Evolutionary conservation across 2,113 vertebrate genomes (phyloP), one percentile per base, ranked within the genome.

Genomic region (Cochlearius cochlearius): DNA sequence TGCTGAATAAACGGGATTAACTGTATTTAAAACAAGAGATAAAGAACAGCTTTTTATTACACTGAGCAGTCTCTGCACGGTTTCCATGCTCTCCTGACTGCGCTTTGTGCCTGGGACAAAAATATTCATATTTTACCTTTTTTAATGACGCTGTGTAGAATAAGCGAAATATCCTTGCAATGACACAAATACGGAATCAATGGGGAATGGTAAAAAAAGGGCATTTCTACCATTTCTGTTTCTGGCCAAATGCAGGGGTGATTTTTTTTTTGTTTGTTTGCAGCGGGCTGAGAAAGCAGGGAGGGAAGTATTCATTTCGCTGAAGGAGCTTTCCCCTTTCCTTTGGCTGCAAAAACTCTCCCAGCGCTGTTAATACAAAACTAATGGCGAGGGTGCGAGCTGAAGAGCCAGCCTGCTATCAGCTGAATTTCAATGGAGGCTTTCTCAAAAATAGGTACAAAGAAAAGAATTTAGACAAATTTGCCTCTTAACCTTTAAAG

Each of bases 401-500:
- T 16, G 3, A 93, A 82, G 96, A 96, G 87, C 77, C 88, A 97
- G 89, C 71, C 90, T 94, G 93, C 86, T 96, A 55, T 92, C 92
- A 92, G 86, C 86, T 97, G 95, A 83, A 94, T 98, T 98, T 94
- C 95, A 95, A 68, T 93, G 93, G 72, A 88, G 91, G 96, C 86
- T 96, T 93, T 79, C 94, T 95, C 95, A 96, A 95, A 97, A 93
- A 94, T 88, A 94, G 86, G 94, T 90, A 94, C 93, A 96, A 97
- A 97, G 95, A 95, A 97, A 97, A 97, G 97, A 98, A 98, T 98
- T 98, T 98, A 98, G 98, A 98, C 98, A 98, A 98, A 98, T 98
- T 97, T 98, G 94, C 88, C 97, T 98, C 97, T 98, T 98, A 98
- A 98, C 98, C 98, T 98, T 98, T 98, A 98, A 98, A 98, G 98